phyloP scores from a whole-genome alignment of 23 tunicate species.

The Oikopleura dioica region DNA sequence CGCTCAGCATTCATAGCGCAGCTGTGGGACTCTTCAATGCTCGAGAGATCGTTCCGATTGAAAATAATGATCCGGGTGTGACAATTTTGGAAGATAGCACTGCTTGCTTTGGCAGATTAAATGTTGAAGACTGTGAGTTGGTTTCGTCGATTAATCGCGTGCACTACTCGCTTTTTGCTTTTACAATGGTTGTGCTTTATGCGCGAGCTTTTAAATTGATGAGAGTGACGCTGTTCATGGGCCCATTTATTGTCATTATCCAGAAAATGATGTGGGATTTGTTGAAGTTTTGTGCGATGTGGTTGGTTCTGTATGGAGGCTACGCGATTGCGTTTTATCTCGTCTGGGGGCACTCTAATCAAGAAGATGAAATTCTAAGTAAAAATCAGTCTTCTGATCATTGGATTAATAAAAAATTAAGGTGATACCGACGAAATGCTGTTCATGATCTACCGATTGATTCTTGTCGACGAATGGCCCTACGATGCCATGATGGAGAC shows the following conservation, averaged over 20 bases:
- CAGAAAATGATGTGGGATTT: conserved; percentile 43
- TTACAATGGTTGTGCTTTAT: too few relatives aligned
- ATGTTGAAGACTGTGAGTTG: too few relatives aligned
- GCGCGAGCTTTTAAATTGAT: too few relatives aligned
- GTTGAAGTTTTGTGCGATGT: conserved; percentile 41
- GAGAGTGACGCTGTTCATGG: too few relatives aligned
- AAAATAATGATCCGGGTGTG: too few relatives aligned
- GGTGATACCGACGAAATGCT: conserved; percentile 28
- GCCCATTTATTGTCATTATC: conserved; percentile 81
- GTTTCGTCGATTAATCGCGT: too few relatives aligned
- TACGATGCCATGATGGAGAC: conserved; percentile 43
- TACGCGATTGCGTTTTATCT: conserved; percentile 74
- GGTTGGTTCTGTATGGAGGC: conserved; percentile 59
- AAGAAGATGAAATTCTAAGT: not conserved
- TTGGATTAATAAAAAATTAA: not conserved
- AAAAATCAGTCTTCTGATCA: not conserved
- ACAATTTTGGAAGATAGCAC: too few relatives aligned
- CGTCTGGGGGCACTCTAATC: conserved; percentile 36
- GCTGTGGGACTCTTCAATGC: too few relatives aligned
- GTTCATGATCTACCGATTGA: conserved; percentile 55
- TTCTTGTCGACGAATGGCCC: conserved; percentile 70
- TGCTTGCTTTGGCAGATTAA: too few relatives aligned
- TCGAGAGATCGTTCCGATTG: too few relatives aligned
- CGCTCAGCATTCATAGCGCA: too few relatives aligned
- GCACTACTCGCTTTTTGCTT: too few relatives aligned